phyloP scores from a whole-genome alignment of 2,888 invertebrate genomes.

The Mesopsocus fuscifrons region DNA sequence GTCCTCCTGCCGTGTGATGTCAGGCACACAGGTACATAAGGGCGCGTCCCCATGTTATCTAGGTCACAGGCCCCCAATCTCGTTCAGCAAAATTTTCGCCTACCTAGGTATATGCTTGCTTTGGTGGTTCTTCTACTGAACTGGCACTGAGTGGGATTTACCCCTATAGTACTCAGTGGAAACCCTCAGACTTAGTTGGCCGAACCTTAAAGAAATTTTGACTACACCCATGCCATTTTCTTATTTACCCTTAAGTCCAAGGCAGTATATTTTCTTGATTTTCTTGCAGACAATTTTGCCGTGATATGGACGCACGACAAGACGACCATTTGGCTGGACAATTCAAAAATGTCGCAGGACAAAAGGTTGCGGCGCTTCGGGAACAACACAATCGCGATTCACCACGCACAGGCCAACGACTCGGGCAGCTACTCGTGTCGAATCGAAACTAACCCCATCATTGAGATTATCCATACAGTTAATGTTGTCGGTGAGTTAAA shows the following conservation, averaged over 20 bases:
- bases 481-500: slow-evolving; percentile 2
- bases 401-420: not conserved
- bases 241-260: too few relatives aligned
- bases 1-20: slow-evolving; percentile 1
- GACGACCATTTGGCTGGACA: not conserved
- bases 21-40: not conserved
- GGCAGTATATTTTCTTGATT: too few relatives aligned
- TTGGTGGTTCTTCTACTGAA: too few relatives aligned
- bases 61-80: too few relatives aligned
- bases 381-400: not conserved
- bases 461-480: not conserved
- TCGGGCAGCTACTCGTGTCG: not conserved
- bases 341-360: not conserved
- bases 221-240: too few relatives aligned
- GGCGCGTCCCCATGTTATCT: too few relatives aligned
- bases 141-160: too few relatives aligned
- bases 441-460: not conserved
- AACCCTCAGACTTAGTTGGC: too few relatives aligned
- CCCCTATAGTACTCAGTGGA: too few relatives aligned
- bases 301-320: not conserved
- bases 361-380: not conserved
- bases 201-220: too few relatives aligned
- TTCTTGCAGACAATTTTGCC: not conserved
- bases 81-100: too few relatives aligned
- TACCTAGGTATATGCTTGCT: too few relatives aligned